These are phyloP conservation scores for Rhadinocentrus ornatus DNA, from an alignment of 2,797 vertebrate species.

Conservation along the genomic window DNA sequence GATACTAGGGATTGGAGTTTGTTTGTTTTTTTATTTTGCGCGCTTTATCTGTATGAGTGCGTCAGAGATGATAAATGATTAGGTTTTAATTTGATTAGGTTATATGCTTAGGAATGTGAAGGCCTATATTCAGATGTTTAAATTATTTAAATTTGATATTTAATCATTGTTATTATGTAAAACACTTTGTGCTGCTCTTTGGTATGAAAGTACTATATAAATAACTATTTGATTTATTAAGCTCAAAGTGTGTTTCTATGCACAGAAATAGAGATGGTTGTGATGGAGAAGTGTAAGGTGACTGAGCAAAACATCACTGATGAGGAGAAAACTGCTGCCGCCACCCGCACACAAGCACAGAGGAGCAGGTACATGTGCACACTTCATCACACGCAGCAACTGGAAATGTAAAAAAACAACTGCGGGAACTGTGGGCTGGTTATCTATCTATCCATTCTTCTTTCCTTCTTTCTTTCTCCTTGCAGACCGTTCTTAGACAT, in stretches of 20 bases:
- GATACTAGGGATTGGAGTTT: too few relatives aligned
- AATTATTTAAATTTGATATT: too few relatives aligned
- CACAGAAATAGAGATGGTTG: conserved; percentile 98
- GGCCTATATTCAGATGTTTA: too few relatives aligned
- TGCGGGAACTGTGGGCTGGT: accelerated
- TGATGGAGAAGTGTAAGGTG: conserved; percentile 94
- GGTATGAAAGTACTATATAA: too few relatives aligned
- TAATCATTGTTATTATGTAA: too few relatives aligned
- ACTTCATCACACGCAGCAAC: background rate
- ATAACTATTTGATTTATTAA: background rate
- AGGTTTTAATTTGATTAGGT: too few relatives aligned
- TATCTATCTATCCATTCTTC: background rate
- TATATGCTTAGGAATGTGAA: too few relatives aligned
- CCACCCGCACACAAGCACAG: conserved; percentile 73
- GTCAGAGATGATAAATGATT: too few relatives aligned
- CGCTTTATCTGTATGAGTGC: too few relatives aligned
- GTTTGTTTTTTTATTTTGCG: too few relatives aligned
- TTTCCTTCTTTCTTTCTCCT: background rate
- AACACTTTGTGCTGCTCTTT: too few relatives aligned
- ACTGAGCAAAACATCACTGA: conserved; percentile 96
- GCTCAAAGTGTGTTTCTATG: conserved; percentile 24
- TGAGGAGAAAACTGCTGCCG: conserved; percentile 95
- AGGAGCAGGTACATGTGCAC: conserved; percentile 65
- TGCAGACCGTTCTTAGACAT: conserved; percentile 95
- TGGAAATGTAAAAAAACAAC: background rate